Conservation (phyloP, 1,140 invertebrate genomes). For the Diorhabda elongata region DNA sequence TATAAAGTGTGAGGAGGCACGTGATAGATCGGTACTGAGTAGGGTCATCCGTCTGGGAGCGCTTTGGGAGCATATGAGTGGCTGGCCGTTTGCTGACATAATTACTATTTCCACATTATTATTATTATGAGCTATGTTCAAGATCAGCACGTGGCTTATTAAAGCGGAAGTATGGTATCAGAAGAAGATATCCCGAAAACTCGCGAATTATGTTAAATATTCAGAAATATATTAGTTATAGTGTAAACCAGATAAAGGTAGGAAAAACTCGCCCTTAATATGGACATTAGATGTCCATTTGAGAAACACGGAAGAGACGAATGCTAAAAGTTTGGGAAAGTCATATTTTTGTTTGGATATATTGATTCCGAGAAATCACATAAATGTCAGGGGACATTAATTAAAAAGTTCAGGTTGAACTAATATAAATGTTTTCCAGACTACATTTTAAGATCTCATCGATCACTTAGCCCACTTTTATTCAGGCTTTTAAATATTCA, state of each 20-base stretch:
- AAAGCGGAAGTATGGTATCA: neutral
- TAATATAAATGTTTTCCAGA: too few relatives aligned
- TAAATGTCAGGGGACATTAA: too few relatives aligned
- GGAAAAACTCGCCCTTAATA: neutral
- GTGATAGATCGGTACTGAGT: too few relatives aligned
- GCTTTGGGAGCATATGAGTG: too few relatives aligned
- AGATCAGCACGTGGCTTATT: neutral
- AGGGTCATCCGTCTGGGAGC: too few relatives aligned
- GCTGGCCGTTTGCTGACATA: too few relatives aligned
- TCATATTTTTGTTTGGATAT: neutral
- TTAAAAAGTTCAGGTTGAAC: too few relatives aligned
- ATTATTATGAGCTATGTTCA: neutral
- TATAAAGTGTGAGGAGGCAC: too few relatives aligned
- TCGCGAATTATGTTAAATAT: neutral
- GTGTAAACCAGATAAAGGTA: neutral
- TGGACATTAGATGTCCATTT: neutral
- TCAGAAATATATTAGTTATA: neutral
- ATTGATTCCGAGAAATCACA: neutral
- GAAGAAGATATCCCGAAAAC: neutral
- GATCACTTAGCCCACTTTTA: too few relatives aligned
- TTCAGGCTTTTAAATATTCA: too few relatives aligned
- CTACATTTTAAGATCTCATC: too few relatives aligned
- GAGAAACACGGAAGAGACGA: neutral
- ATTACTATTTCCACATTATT: too few relatives aligned
- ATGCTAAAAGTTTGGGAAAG: neutral